Base-by-base conservation (phyloP, 2,888 invertebrate species). In the Aleiodes alternator region DNA sequence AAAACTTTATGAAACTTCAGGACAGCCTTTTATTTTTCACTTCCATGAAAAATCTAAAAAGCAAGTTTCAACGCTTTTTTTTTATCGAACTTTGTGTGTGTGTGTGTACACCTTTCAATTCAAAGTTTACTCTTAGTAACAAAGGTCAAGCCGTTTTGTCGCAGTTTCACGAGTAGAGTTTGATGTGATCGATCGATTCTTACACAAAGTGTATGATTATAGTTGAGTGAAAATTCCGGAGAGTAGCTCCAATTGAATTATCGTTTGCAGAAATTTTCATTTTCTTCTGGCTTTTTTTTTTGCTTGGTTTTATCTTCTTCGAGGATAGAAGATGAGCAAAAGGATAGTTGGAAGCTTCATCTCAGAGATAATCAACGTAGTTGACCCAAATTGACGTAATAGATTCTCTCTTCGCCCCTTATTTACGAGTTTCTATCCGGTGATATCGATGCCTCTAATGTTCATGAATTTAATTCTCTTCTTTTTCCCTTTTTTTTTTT, bases 341-440 rank as follows among this genome's bases (percentile, higher is more conserved):
- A 34, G 34, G 34, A 43, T 61, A 61, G 38, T 64, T 64, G 11
- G 9, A 43, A 64, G 64, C 43, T 9, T 64, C 64, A 64, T 64
- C 64, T 48, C 9, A 23, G 16, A 16, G 48, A 64, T 48, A 64
- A 64, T 43, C 43, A 64, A 48, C 64, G 64, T 43, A 23, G 56
- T 38, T 43, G 55, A 56, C 68, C 56, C 48, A 66, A 73, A 66
- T 73, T 73, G 55, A 66, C 51, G 48, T 73, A 73, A 73, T 73
- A 48, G 68, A 55, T 48, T 69, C 56, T 23, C 43, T 69, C 16
- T 55, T 48, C 48, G 34, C 56, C 34, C 66, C 34, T 64, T 69
- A 70, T 78, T 75, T 76, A 76, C 72, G 73, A 72, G 66, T 78
- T 75, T 74, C 66, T 75, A 72, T 78, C 73, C 64, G 72, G 57